A percentile compares a stretch with the other conserved stretches of the same genome.
phyloP scores from a whole-genome alignment of 2,888 invertebrate genomes.

The Ormyrus rosae region DNA sequence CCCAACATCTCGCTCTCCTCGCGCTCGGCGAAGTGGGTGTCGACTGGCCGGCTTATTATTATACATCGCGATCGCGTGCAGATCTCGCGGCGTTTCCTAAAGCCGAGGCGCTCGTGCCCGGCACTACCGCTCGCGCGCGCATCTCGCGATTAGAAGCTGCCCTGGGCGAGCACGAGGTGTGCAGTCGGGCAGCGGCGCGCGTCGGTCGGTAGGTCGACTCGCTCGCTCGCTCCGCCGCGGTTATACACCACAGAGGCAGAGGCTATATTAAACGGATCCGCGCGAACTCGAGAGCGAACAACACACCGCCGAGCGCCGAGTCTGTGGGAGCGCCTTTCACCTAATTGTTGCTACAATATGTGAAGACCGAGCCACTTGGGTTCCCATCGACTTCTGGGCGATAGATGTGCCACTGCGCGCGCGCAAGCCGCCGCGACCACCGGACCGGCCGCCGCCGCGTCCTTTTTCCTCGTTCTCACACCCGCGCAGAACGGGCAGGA shows the following conservation, averaged over 20 bases:
- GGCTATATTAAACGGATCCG: slow-evolving; percentile 69
- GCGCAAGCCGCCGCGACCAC: slow-evolving; percentile 20
- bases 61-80: background rate
- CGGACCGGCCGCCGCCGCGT: background rate
- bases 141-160: slow-evolving; percentile 62
- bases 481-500: background rate
- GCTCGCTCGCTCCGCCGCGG: slow-evolving; percentile 41
- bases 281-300: slow-evolving; percentile 26
- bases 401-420: background rate
- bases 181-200: slow-evolving; percentile 16
- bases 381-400: slow-evolving; percentile 70
- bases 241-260: slow-evolving; percentile 56
- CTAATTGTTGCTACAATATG: slow-evolving; percentile 76
- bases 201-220: slow-evolving; percentile 60
- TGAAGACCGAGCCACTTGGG: slow-evolving; percentile 73
- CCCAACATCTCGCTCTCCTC: too few species aligned
- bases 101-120: slow-evolving; percentile 4
- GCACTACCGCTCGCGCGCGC: slow-evolving; percentile 44
- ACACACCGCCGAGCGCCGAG: background rate
- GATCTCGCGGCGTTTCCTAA: slow-evolving; percentile 20
- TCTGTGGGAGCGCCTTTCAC: slow-evolving; percentile 75
- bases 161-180: slow-evolving; percentile 69
- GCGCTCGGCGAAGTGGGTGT: slow-evolving; percentile 20
- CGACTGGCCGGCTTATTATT: slow-evolving; percentile 6
- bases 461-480: slow-evolving; percentile 33